Percentiles rank a stretch among this genome's conserved stretches.
phyloP scores from a whole-genome alignment of 1,140 invertebrate genomes.

The Helicoverpa zea region DNA sequence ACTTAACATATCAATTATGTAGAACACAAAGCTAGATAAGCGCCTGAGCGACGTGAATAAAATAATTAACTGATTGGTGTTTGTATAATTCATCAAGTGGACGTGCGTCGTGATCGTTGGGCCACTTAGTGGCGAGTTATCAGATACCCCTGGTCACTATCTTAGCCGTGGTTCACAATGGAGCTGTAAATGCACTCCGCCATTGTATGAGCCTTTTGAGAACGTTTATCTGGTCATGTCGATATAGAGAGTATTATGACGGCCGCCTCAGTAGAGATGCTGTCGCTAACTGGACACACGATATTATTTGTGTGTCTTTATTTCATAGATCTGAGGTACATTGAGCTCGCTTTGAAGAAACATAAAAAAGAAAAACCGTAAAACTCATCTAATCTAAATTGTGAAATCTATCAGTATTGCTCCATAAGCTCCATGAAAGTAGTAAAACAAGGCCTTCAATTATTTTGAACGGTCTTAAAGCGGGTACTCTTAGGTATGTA shows the following conservation, averaged over 20 bases:
- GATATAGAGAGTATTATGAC: constrained; percentile 59
- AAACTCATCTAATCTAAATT: too few species aligned
- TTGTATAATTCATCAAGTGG: constrained; percentile 85
- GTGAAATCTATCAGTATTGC: too few species aligned
- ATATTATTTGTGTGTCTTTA: constrained; percentile 31
- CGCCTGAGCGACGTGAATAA: constrained; percentile 83
- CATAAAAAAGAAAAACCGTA: too few species aligned
- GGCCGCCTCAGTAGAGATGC: constrained; percentile 40
- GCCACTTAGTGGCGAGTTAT: constrained; percentile 80
- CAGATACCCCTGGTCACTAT: constrained; percentile 68
- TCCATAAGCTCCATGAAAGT: background rate
- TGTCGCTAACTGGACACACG: constrained; percentile 45
- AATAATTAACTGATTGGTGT: constrained; percentile 86
- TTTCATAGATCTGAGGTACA: background rate
- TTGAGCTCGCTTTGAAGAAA: background rate
- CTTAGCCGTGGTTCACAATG: constrained; percentile 63
- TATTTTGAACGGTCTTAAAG: background rate
- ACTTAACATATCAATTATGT: constrained; percentile 86
- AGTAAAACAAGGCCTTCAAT: constrained; percentile 6
- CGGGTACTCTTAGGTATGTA: background rate
- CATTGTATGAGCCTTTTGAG: constrained; percentile 64
- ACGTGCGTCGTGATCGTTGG: constrained; percentile 67
- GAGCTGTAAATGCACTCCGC: constrained; percentile 73
- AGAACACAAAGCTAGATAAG: constrained; percentile 82
- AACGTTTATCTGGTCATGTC: constrained; percentile 63